Evolutionary conservation across 2,888 invertebrate species (phyloP).

Genomic region (Ferrisia virgata): DNA sequence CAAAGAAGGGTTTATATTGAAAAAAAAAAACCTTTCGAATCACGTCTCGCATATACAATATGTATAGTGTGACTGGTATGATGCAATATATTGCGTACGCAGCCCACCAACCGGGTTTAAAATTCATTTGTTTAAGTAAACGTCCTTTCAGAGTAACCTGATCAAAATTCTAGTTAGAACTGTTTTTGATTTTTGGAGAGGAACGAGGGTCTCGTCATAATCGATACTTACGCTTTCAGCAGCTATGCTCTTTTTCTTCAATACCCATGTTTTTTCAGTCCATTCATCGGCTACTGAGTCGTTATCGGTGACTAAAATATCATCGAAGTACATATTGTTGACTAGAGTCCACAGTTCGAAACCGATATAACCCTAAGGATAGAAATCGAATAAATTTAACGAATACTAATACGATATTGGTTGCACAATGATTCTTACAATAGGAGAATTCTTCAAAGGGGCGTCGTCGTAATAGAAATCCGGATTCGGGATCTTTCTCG

Average conservation of each 20-base stretch:
- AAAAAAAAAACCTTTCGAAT: slow-evolving; percentile 37
- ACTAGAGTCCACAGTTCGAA: slow-evolving; percentile 99
- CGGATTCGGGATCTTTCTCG: slow-evolving; percentile 84
- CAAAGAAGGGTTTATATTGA: background rate
- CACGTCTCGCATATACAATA: slow-evolving; percentile 63
- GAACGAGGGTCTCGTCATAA: background rate
- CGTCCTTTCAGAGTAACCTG: slow-evolving; percentile 72
- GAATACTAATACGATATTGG: slow-evolving; percentile 36
- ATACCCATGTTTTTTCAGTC: slow-evolving; percentile 77
- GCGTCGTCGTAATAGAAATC: slow-evolving; percentile 84
- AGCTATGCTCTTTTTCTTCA: slow-evolving; percentile 78
- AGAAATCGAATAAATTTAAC: background rate
- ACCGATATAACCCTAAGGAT: slow-evolving; percentile 86
- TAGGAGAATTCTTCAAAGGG: slow-evolving; percentile 85
- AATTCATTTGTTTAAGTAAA: slow-evolving; percentile 69
- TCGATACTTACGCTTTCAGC: slow-evolving; percentile 66
- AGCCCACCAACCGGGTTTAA: slow-evolving; percentile 78
- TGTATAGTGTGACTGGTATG: slow-evolving; percentile 67
- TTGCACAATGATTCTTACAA: slow-evolving; percentile 65
- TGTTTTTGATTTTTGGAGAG: background rate
- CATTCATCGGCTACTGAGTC: slow-evolving; percentile 70
- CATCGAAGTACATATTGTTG: slow-evolving; percentile 89
- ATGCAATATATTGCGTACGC: slow-evolving; percentile 73
- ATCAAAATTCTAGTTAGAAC: background rate
- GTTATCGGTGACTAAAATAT: slow-evolving; percentile 86